phyloP scores from a whole-genome alignment of 2,888 invertebrate genomes.

The Cordilura impudica region DNA sequence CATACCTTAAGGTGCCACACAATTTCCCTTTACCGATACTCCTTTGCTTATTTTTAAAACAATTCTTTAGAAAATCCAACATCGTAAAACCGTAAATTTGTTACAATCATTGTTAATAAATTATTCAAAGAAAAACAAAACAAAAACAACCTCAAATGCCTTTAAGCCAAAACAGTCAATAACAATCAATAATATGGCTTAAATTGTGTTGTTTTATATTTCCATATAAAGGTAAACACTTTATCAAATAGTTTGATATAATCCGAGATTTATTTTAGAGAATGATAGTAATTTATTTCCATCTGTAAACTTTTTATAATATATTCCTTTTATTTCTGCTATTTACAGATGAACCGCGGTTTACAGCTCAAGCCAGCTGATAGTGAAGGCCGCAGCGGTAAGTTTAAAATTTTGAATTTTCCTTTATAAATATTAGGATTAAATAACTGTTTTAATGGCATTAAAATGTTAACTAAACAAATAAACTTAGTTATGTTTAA shows the following conservation, averaged over 20 bases:
- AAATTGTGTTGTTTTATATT: neutral
- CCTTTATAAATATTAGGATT: constrained; percentile 13
- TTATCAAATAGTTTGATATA: neutral
- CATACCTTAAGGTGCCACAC: constrained; percentile 11
- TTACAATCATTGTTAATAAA: constrained; percentile 53
- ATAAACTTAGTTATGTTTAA: constrained; percentile 15
- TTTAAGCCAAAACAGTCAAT: constrained; percentile 3
- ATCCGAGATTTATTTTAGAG: neutral
- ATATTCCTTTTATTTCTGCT: constrained; percentile 69
- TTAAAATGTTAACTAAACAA: constrained; percentile 21
- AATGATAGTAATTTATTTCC: neutral
- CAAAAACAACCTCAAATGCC: constrained; percentile 6
- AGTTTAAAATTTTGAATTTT: constrained; percentile 75
- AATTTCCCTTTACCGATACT: neutral
- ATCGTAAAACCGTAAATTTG: constrained; percentile 37
- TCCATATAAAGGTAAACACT: neutral
- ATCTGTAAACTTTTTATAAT: neutral
- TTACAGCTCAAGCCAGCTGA: constrained; percentile 99
- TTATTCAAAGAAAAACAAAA: constrained; percentile 31
- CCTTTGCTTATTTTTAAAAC: neutral
- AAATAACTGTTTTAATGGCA: constrained; percentile 39
- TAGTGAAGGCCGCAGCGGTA: constrained; percentile 99
- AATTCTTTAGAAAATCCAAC: neutral
- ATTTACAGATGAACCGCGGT: constrained; percentile 99
- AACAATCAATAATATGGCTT: constrained; percentile 9